phyloP scores from a whole-genome alignment of 2,797 vertebrate species.

The Cyclura pinguis region DNA sequence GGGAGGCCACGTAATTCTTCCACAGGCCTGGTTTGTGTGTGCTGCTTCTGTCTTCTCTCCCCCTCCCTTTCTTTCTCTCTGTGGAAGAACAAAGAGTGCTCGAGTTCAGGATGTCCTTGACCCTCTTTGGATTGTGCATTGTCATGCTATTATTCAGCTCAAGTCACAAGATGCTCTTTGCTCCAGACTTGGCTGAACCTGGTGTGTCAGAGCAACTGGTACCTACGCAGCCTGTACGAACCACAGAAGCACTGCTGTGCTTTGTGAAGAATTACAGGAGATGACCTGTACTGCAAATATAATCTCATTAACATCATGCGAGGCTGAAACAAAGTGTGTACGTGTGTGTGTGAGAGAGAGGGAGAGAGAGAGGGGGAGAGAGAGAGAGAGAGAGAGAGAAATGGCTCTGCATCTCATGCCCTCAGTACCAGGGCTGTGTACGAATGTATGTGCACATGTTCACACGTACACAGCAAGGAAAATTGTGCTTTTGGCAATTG shows the following conservation, averaged over 20 bases:
- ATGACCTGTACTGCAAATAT: not conserved
- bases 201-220: not conserved
- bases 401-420: not conserved
- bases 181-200: not conserved
- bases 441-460: no score
- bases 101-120: not conserved
- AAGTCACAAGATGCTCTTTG: not conserved
- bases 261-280: not conserved
- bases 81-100: constrained; percentile 7
- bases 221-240: not conserved
- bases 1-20: not conserved
- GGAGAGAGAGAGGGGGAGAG: no score
- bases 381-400: no score
- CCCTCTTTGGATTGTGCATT: not conserved
- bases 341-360: no score
- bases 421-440: not conserved
- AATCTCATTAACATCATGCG: not conserved
- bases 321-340: not conserved
- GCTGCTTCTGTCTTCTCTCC: not conserved
- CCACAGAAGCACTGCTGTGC: no score
- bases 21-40: not conserved
- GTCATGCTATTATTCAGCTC: constrained; percentile 12
- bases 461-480: not conserved
- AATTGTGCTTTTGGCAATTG: not conserved
- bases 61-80: not conserved